A percentile compares a stretch with the other conserved stretches of the same genome.
Conservation (phyloP, 2,888 invertebrate genomes). For the Halictus ligatus region DNA sequence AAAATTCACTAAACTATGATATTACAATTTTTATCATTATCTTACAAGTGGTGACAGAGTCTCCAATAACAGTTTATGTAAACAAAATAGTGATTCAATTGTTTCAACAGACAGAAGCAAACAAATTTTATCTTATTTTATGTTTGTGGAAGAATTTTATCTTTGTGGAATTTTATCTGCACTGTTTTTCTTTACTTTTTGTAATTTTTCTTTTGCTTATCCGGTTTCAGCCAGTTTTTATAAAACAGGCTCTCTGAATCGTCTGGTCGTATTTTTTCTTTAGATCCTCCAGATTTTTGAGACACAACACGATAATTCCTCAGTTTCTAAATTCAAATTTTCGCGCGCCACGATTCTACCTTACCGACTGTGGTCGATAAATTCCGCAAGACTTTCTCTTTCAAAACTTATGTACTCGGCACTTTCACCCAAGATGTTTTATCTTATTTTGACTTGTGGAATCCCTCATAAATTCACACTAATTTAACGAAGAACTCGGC, state of each 20-base stretch:
- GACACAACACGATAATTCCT: not conserved
- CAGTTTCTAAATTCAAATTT: not conserved
- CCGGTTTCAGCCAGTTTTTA: not conserved
- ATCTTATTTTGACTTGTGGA: not conserved
- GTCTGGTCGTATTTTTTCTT: not conserved
- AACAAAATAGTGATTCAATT: not conserved
- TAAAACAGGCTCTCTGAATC: not conserved
- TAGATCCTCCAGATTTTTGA: not conserved
- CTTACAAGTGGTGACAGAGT: not conserved
- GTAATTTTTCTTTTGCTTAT: not conserved
- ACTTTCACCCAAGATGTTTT: not conserved
- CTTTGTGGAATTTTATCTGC: not conserved
- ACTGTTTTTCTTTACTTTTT: not conserved
- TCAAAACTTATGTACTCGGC: not conserved
- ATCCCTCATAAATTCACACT: not conserved
- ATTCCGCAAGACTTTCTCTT: not conserved
- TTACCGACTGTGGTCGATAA: not conserved
- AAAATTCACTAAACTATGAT: not conserved
- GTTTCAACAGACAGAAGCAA: not conserved
- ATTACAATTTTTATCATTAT: not conserved
- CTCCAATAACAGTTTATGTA: not conserved
- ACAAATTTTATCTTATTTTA: too few relatives aligned
- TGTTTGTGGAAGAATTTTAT: not conserved
- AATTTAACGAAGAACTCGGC: not conserved
- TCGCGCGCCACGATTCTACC: not conserved